These are phyloP conservation scores for Phymanthus crucifer DNA, from an alignment of 92 coral and sea anemone species.

Conservation along the genomic window DNA sequence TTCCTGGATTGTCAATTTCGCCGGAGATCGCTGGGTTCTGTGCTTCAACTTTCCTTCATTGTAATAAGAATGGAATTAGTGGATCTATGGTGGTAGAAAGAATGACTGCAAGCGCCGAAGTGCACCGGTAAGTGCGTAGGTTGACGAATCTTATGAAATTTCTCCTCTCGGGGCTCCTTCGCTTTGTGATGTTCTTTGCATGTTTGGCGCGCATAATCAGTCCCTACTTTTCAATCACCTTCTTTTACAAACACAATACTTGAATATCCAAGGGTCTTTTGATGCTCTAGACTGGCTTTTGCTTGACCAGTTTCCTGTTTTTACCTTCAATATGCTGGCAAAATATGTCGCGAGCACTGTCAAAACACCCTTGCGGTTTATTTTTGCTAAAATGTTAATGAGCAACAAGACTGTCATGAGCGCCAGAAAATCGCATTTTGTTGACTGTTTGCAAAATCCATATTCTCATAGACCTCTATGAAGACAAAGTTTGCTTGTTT, in stretches of 20 bases:
- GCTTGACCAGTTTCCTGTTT: constrained; percentile 40
- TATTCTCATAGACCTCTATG: constrained; percentile 45
- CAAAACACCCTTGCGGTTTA: constrained; percentile 99
- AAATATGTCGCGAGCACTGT: constrained; percentile 77
- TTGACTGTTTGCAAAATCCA: constrained; percentile 71
- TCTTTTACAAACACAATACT: constrained; percentile 62
- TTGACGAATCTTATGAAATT: constrained; percentile 73
- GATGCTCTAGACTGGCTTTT: constrained; percentile 39
- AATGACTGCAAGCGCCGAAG: constrained; percentile 66
- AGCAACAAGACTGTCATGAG: constrained; percentile 75
- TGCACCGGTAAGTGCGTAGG: constrained; percentile 85
- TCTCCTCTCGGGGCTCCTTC: constrained; percentile 58
- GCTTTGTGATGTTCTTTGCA: constrained; percentile 66
- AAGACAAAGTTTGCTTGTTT: constrained; percentile 49
- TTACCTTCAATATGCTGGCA: constrained; percentile 78
- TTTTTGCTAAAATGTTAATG: constrained; percentile 98
- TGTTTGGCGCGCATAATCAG: constrained; percentile 75
- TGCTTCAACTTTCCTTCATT: constrained; percentile 48
- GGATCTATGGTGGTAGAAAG: constrained; percentile 62
- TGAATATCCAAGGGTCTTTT: constrained; percentile 64
- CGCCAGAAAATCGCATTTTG: constrained; percentile 74
- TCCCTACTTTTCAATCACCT: constrained; percentile 54
- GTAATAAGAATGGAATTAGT: constrained; percentile 66
- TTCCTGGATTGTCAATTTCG: constrained; percentile 73
- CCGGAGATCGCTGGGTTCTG: constrained; percentile 64